Evolutionary conservation across 2,888 invertebrate genomes (phyloP), one percentile per base, ranked within the genome.

Genomic region (Ptychoptera albimana): DNA sequence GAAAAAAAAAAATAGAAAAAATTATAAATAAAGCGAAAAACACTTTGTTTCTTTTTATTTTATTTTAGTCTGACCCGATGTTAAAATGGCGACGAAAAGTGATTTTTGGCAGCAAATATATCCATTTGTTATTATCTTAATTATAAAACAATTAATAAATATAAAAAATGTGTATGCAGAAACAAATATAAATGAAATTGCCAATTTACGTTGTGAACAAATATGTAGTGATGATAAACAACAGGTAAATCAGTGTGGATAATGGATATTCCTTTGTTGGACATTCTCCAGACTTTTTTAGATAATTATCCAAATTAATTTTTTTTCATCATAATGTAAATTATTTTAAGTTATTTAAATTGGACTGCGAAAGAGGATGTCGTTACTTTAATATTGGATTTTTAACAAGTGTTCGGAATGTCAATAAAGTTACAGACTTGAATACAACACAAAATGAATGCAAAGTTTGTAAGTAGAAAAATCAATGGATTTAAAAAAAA

Each of bases 311-410:
- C 2, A n/a, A 34, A 34, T 34, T 34, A 8, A 34, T 34, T 34
- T 34, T 3, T 34, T 34, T 34, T 10, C 5, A 15, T 12, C 34
- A 34, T 34, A 34, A 34, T 15, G 8, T 23, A 15, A 23, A 29
- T 30, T 12, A 34, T 34, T 39, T 30, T 35, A n/a, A 42, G 42
- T 8, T 7, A 35, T 32, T 42, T 4, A 34, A 42, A 44, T 12
- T 30, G n/a, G 47, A 47, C 16, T 47, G 47, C 32, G 39, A 44
- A 32, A 34, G 47, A 31, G 47, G 47, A 6, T 47, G 47, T 30
- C 44, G 44, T 16, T 47, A 47, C 16, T 47, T 44, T 14, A 47
- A 47, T 15, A 42, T 45, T 13, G 44, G 45, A 37, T 47, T 47
- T 45, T 29, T 47, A 14, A 15, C 42, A 13, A 47, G 39, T 42